Evolutionary conservation across 2,797 vertebrate species (phyloP), one percentile per base, ranked within the genome.

Genomic region (Bovichtus diacanthus): DNA sequence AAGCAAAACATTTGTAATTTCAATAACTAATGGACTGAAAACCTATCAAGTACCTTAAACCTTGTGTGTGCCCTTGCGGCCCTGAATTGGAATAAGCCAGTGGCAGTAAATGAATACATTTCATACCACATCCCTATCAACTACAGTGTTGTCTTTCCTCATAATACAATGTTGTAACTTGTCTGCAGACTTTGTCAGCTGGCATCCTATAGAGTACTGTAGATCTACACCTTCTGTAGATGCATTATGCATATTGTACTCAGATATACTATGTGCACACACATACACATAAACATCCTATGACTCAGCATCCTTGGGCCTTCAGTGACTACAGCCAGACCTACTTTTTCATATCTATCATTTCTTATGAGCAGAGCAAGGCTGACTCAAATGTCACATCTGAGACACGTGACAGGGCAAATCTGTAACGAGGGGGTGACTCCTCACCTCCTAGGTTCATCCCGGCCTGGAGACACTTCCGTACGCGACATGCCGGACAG

Each of bases 391-490:
- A 88, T 80, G 82, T 80, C 87, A 78, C 63, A 41, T 82, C 61
- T 23, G 76, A 78, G 81, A 74, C 79, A 79, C 59, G 79, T 85
- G 85, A 84, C 74, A 1, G 67, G 21, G 76, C 65, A 38, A 54
- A 70, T 86, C 69, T 76, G 68, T 69, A 87, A 81, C 23, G 51
- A 71, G 60, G 66, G 25, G 51, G 68, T 58, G 75, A 82, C 69
- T 81, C 60, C 88, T 85, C 96, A 99, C 98, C 98, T 97, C 98
- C 98, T 60, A 99, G 95, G 93, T 99, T 99, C 98, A 99, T 99
- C 81, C 98, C 98, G 61, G 98, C 98, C 95, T 99, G 98, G 76
- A 99, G 97, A 96, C 98, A 99, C 94, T 99, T 99, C 92, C 98
- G 97, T 94, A 99, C 96, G 54, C 98, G 94, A 88, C 98, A 99